Evolutionary conservation across 2,797 vertebrate species (phyloP).

Genomic region (Typhlichthys subterraneus): DNA sequence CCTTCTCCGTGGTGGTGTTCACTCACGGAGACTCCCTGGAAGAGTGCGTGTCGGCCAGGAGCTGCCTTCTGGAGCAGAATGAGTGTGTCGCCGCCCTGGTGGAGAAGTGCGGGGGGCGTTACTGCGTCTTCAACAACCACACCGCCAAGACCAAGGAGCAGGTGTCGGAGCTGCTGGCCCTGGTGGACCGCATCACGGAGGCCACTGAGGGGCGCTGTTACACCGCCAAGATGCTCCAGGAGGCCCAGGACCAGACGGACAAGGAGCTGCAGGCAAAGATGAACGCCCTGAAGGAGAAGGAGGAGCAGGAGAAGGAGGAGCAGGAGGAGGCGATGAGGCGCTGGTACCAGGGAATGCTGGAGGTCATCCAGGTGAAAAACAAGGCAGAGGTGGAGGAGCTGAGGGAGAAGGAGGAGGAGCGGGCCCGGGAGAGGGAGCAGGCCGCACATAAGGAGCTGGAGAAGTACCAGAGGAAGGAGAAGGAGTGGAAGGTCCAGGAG

Average conservation of each 20-base stretch:
- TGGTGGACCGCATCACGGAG: constrained; percentile 47
- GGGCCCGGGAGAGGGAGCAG: constrained; percentile 25
- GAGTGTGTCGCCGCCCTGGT: constrained; percentile 52
- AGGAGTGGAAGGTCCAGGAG: constrained; percentile 45
- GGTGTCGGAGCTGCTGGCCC: constrained; percentile 43
- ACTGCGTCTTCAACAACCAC: constrained; percentile 65
- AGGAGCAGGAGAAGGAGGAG: constrained; percentile 27
- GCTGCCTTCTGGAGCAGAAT: constrained; percentile 44
- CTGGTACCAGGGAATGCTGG: constrained; percentile 43
- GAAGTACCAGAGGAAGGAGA: constrained; percentile 36
- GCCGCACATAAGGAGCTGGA: constrained; percentile 25
- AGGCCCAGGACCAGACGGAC: constrained; percentile 39
- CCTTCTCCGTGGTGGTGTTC: constrained; percentile 62
- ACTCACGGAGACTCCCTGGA: constrained; percentile 63
- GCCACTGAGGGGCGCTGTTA: constrained; percentile 42
- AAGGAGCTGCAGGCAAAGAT: constrained; percentile 32
- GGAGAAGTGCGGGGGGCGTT: constrained; percentile 50
- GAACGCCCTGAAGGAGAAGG: constrained; percentile 29
- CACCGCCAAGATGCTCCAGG: constrained; percentile 45
- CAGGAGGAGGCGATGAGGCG: constrained; percentile 39
- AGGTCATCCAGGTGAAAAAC: constrained; percentile 31
- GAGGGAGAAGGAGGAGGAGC: constrained; percentile 28
- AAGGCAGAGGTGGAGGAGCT: constrained; percentile 39
- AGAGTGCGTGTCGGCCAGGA: constrained; percentile 30
- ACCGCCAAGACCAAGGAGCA: constrained; percentile 51